These are phyloP conservation scores for Blennius ocellaris DNA, from an alignment of 2,113 vertebrate species.

Conservation along the genomic window DNA sequence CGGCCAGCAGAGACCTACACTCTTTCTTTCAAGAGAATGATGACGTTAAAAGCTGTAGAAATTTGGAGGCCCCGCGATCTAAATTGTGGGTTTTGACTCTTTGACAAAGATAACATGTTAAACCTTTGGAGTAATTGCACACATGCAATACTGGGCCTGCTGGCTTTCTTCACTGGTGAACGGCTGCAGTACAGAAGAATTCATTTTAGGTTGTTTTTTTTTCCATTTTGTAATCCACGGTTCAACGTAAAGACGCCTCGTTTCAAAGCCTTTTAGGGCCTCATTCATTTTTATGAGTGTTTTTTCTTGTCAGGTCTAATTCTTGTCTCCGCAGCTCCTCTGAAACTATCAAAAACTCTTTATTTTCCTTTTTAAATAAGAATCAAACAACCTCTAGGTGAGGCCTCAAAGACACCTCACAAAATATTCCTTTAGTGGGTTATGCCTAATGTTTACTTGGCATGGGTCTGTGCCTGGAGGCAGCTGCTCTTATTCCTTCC, in stretches of 20 bases:
- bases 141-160: slow-evolving; percentile 17
- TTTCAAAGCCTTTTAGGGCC: slow-evolving; percentile 62
- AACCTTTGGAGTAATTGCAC: slow-evolving; percentile 37
- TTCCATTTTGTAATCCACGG: slow-evolving; percentile 58
- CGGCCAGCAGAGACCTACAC: slow-evolving; percentile 42
- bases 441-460: slow-evolving; percentile 80
- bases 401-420: slow-evolving; percentile 74
- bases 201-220: slow-evolving; percentile 47
- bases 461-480: slow-evolving; percentile 71
- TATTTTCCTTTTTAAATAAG: slow-evolving; percentile 73
- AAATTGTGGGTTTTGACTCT: slow-evolving; percentile 37
- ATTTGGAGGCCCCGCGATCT: slow-evolving; percentile 36
- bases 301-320: slow-evolving; percentile 80
- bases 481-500: slow-evolving; percentile 65
- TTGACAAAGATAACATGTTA: slow-evolving; percentile 42
- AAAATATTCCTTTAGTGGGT: slow-evolving; percentile 77
- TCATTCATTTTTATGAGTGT: slow-evolving; percentile 80
- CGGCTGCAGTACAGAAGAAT: slow-evolving; percentile 33
- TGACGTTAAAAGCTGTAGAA: slow-evolving; percentile 66
- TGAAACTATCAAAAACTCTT: slow-evolving; percentile 74
- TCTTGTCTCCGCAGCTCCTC: slow-evolving; percentile 62
- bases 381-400: slow-evolving; percentile 75
- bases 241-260: slow-evolving; percentile 56
- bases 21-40: slow-evolving; percentile 53
- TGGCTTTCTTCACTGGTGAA: slow-evolving; percentile 26